A percentile compares a stretch with the other conserved stretches of the same genome.
phyloP scores from a whole-genome alignment of 2,888 invertebrate species.

The Lepidocyrtinus sp. region DNA sequence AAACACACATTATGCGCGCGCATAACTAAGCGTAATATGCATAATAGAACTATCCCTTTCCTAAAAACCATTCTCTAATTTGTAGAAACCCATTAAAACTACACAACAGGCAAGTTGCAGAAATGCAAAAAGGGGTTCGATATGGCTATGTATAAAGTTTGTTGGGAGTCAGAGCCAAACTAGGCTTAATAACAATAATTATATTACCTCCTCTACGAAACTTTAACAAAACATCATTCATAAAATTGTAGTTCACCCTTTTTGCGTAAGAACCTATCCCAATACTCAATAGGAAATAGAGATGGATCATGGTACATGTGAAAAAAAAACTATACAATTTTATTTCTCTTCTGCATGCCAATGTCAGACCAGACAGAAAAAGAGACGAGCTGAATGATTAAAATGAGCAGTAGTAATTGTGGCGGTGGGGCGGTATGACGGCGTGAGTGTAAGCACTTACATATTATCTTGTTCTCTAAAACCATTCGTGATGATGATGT shows the following conservation, averaged over 20 bases:
- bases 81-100: conserved; percentile 2
- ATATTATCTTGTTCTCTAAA: background rate
- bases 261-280: conserved; percentile 7
- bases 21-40: background rate
- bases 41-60: background rate
- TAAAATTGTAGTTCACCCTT: conserved; percentile 12
- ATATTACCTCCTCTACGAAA: background rate
- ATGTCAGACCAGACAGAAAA: conserved; percentile 22
- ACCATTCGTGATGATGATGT: conserved; percentile 22
- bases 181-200: background rate
- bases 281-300: conserved; percentile 4
- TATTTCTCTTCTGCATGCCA: conserved; percentile 26
- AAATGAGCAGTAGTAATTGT: conserved; percentile 13
- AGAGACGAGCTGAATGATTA: conserved; percentile 11
- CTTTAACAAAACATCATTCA: background rate
- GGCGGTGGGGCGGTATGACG: background rate
- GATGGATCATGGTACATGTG: conserved; percentile 1
- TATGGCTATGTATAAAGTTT: background rate
- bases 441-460: background rate
- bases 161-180: background rate
- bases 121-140: background rate
- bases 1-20: background rate
- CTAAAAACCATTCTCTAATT: conserved; percentile 12
- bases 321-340: background rate
- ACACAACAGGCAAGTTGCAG: background rate